phyloP scores from a whole-genome alignment of 1,140 invertebrate species.

The Armadillidium nasatum region DNA sequence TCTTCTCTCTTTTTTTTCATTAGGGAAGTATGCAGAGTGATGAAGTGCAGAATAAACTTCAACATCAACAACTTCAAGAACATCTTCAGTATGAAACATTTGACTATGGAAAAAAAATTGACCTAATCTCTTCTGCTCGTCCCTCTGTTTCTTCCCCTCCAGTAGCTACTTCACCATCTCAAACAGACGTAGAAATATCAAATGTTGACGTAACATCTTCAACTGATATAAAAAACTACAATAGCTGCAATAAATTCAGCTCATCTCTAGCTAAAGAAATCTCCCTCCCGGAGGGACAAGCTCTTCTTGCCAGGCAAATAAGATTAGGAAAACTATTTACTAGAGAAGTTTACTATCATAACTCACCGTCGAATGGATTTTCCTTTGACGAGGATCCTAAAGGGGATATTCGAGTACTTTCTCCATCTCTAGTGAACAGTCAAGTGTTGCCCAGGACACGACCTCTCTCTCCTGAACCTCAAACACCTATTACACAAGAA shows the following conservation, averaged over 20 bases:
- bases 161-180: conserved; percentile 29
- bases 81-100: background rate
- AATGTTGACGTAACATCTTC: background rate
- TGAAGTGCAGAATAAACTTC: conserved; percentile 16
- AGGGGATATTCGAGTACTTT: conserved; percentile 38
- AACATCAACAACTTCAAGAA: conserved; percentile 29
- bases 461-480: conserved; percentile 37
- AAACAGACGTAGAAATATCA: conserved; percentile 1
- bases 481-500: background rate
- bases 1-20: too few species aligned
- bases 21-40: conserved; percentile 40
- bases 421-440: conserved; percentile 43
- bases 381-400: background rate
- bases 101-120: too few species aligned
- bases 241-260: background rate
- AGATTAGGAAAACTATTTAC: conserved; percentile 27
- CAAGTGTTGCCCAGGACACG: conserved; percentile 42
- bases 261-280: conserved; percentile 26
- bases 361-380: background rate
- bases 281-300: conserved; percentile 33
- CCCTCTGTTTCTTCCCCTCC: conserved; percentile 32
- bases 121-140: conserved; percentile 26
- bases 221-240: background rate
- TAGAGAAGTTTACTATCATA: conserved; percentile 12
- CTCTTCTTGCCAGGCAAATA: conserved; percentile 30